These are phyloP conservation scores for Lasioglossum morio DNA, from an alignment of 2,888 invertebrate species.

Conservation along the genomic window DNA sequence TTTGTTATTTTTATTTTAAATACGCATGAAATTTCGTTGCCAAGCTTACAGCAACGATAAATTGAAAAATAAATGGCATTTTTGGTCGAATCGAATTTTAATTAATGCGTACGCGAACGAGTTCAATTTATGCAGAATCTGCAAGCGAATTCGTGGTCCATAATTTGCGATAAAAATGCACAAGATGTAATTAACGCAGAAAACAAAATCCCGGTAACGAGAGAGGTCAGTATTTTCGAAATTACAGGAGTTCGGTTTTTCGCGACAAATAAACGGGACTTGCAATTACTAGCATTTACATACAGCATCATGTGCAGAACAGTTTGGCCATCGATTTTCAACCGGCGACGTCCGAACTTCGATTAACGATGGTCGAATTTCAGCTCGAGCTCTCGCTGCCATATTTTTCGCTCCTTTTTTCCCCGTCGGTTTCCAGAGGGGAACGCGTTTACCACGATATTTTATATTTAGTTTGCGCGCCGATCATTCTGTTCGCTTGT, in stretches of 20 bases:
- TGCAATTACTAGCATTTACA: neutral
- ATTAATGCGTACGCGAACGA: neutral
- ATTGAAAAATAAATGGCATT: neutral
- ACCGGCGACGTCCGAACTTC: neutral
- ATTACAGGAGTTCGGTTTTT: neutral
- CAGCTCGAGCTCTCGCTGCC: neutral
- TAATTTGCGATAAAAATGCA: neutral
- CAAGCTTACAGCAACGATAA: neutral
- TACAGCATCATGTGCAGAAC: neutral
- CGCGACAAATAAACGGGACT: neutral
- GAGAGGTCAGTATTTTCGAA: neutral
- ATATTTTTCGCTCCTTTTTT: neutral
- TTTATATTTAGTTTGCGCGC: neutral
- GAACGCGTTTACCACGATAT: neutral
- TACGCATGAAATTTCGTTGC: neutral
- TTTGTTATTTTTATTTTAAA: neutral
- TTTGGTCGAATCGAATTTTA: neutral
- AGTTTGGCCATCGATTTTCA: neutral
- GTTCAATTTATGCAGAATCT: neutral
- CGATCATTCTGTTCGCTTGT: slow-evolving; percentile 7
- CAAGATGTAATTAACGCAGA: neutral
- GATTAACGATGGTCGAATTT: slow-evolving; percentile 3
- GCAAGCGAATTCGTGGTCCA: neutral
- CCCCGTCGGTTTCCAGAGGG: neutral
- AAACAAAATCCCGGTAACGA: neutral